Conservation (phyloP, 2,888 invertebrate species). For the Leptothorax acervorum region DNA sequence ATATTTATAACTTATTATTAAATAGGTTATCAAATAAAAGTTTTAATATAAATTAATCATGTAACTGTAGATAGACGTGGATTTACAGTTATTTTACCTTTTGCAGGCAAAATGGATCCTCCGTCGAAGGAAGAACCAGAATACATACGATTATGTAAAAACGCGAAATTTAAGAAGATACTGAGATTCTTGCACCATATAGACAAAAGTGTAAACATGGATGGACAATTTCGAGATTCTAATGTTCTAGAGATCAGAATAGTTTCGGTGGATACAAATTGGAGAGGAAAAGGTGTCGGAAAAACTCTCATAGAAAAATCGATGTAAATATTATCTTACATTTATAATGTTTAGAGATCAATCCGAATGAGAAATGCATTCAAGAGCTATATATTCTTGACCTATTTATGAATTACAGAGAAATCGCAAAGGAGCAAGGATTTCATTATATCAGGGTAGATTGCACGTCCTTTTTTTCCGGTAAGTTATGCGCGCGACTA, state of each 20-base stretch:
- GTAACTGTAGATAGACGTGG: neutral
- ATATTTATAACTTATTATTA: neutral
- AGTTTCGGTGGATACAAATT: constrained; percentile 89
- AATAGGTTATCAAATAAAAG: no score
- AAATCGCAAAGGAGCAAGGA: constrained; percentile 86
- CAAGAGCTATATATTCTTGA: neutral
- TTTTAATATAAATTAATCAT: constrained; percentile 1
- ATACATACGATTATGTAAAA: constrained; percentile 85
- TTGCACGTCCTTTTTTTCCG: constrained; percentile 92
- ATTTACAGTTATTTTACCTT: neutral
- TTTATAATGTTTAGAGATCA: neutral
- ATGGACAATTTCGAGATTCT: constrained; percentile 87
- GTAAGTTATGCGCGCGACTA: constrained; percentile 90
- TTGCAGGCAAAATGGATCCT: constrained; percentile 84
- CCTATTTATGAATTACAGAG: constrained; percentile 86
- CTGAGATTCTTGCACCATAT: constrained; percentile 88
- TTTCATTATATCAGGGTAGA: constrained; percentile 90
- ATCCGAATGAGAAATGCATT: neutral
- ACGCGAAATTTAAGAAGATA: constrained; percentile 89
- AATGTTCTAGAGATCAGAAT: constrained; percentile 89
- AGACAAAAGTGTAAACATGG: constrained; percentile 87
- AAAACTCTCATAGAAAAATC: constrained; percentile 88
- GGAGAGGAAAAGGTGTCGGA: constrained; percentile 90
- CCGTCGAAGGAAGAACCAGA: constrained; percentile 85
- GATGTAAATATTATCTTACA: constrained; percentile 86